phyloP scores from a whole-genome alignment of 2,113 vertebrate genomes.

The Hydrochoerus hydrochaeris region DNA sequence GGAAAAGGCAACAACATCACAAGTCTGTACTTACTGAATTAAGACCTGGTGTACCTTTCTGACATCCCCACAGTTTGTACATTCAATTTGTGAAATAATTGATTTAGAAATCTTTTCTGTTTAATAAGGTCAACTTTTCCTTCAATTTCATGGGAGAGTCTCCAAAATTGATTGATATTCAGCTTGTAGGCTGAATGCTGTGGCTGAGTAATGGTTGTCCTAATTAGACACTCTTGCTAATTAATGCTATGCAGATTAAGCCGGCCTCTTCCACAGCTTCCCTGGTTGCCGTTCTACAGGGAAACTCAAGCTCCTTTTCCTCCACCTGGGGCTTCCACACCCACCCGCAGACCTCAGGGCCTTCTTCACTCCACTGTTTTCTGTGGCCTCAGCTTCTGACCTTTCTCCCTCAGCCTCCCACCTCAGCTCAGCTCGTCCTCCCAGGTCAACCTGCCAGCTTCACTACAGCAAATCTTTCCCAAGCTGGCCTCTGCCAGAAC shows the following conservation, averaged over 20 bases:
- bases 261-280: background rate
- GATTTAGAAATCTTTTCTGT: slow-evolving; percentile 50
- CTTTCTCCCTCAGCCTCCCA: background rate
- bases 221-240: slow-evolving; percentile 78
- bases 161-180: background rate
- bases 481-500: background rate
- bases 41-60: slow-evolving; percentile 8
- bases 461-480: background rate
- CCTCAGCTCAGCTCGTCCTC: background rate
- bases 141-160: background rate
- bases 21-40: background rate
- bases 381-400: background rate
- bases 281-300: background rate
- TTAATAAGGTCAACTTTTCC: slow-evolving; percentile 62
- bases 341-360: background rate
- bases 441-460: background rate
- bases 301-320: background rate
- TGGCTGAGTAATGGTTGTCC: slow-evolving; percentile 36
- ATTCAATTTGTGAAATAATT: slow-evolving; percentile 22
- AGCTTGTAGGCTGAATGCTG: background rate
- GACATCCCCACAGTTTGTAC: background rate
- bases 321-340: no score
- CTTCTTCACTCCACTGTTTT: background rate
- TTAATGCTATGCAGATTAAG: slow-evolving; percentile 63
- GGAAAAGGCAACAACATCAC: background rate